Percentiles rank a stretch among this genome's conserved stretches.
Evolutionary conservation across 2,797 vertebrate species (phyloP).

Genomic region (Synaphobranchus kaupii): DNA sequence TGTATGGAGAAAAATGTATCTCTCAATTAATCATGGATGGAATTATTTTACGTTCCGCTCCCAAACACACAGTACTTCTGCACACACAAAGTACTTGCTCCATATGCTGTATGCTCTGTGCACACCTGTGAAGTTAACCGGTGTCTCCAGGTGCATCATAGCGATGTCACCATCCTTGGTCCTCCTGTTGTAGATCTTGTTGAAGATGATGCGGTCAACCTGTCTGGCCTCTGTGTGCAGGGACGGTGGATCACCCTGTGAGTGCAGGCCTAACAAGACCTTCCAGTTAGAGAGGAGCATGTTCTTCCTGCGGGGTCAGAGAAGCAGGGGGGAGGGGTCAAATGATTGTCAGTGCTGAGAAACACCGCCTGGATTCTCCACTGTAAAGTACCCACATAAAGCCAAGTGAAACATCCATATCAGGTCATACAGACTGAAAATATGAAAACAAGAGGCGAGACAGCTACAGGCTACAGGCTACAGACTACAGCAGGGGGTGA

Average conservation of each 20-base stretch:
- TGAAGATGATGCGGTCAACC: slow-evolving; percentile 81
- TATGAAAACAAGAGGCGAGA: too few relatives aligned
- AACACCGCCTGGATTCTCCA: background rate
- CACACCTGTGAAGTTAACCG: slow-evolving; percentile 81
- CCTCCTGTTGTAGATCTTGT: slow-evolving; percentile 74
- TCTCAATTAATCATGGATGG: background rate
- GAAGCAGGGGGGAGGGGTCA: background rate
- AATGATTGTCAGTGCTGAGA: background rate
- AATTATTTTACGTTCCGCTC: background rate
- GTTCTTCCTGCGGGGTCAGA: slow-evolving; percentile 75
- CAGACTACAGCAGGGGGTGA: too few relatives aligned
- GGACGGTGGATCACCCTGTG: slow-evolving; percentile 59
- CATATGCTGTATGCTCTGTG: background rate
- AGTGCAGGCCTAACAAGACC: slow-evolving; percentile 77
- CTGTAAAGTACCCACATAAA: background rate
- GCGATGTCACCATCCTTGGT: slow-evolving; percentile 85
- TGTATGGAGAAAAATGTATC: background rate
- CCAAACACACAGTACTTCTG: background rate
- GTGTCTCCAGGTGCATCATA: slow-evolving; percentile 82
- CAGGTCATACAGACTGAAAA: too few relatives aligned
- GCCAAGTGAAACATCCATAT: too few relatives aligned
- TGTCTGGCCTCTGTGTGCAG: slow-evolving; percentile 55
- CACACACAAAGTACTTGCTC: background rate
- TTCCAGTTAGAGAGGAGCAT: slow-evolving; percentile 74
- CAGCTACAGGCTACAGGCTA: too few relatives aligned